Evolutionary conservation across 2,797 vertebrate genomes (phyloP).

Genomic region (Amphiprion clarkii): DNA sequence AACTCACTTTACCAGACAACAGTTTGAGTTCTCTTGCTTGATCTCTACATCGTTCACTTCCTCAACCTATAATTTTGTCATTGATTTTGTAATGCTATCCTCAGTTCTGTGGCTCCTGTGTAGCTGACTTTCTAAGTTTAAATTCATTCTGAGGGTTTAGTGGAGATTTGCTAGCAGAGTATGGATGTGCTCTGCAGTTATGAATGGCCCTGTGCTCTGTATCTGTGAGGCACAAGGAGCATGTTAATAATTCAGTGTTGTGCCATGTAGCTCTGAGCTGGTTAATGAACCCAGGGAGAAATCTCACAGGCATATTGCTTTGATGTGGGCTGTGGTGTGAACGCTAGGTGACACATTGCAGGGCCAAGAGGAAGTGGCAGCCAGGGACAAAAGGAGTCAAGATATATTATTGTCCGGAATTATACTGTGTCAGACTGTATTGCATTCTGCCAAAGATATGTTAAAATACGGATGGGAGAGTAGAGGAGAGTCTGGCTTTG

Average conservation of each 20-base stretch:
- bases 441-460: conserved; percentile 7
- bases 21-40: neutral
- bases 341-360: conserved; percentile 34
- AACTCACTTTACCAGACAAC: too few species aligned
- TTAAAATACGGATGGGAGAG: conserved; percentile 7
- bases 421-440: neutral
- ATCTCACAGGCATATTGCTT: conserved; percentile 69
- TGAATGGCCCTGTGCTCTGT: conserved; percentile 60
- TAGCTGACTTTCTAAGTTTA: conserved; percentile 19
- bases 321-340: conserved; percentile 67
- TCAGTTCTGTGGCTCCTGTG: conserved; percentile 4
- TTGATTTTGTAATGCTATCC: neutral
- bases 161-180: conserved; percentile 36
- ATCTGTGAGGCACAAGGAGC: conserved; percentile 69
- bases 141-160: conserved; percentile 36
- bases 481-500: conserved; percentile 21
- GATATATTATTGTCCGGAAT: conserved; percentile 19
- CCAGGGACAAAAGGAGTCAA: conserved; percentile 25
- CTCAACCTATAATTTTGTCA: neutral
- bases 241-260: conserved; percentile 82
- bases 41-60: neutral
- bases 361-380: conserved; percentile 31
- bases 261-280: conserved; percentile 68
- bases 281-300: conserved; percentile 70
- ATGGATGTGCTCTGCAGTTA: conserved; percentile 49